Percentiles rank a stretch among this genome's conserved stretches.
Evolutionary conservation across 2,797 vertebrate genomes (phyloP).

Genomic region (Hippopotamyrus pictus): DNA sequence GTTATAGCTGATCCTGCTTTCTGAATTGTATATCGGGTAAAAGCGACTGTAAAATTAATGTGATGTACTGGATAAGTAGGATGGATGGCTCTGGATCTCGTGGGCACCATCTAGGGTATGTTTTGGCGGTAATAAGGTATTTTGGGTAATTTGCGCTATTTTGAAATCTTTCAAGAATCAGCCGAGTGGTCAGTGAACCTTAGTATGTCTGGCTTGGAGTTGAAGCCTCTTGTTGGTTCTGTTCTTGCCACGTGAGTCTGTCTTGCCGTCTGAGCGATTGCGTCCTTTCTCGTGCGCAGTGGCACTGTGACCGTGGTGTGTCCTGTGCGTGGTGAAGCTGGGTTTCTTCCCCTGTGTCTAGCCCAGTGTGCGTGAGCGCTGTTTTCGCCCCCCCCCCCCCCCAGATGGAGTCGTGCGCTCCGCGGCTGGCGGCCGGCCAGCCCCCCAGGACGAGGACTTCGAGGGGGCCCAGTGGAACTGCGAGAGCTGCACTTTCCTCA

Average conservation of each 20-base stretch:
- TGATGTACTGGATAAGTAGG: background rate
- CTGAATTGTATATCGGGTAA: background rate
- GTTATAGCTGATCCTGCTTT: background rate
- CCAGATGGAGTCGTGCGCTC: conserved; percentile 63
- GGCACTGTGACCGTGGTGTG: background rate
- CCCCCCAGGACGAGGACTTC: conserved; percentile 90
- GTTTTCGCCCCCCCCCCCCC: background rate
- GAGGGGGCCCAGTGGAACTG: conserved; percentile 98
- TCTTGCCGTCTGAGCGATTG: background rate
- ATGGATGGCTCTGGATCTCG: background rate
- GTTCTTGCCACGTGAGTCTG: background rate
- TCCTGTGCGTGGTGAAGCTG: background rate
- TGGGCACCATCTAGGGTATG: background rate
- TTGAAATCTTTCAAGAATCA: background rate
- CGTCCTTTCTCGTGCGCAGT: background rate
- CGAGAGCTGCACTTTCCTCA: conserved; percentile 97
- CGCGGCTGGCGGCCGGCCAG: conserved; percentile 45
- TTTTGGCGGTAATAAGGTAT: no score
- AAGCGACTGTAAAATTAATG: background rate
- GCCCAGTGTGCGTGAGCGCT: background rate
- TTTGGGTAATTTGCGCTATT: background rate
- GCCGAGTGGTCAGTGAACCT: no score
- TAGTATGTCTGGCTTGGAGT: background rate
- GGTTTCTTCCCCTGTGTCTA: background rate
- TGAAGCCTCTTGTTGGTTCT: background rate